phyloP scores from a whole-genome alignment of 2,888 invertebrate genomes.

The Balanococcus diminutus region DNA sequence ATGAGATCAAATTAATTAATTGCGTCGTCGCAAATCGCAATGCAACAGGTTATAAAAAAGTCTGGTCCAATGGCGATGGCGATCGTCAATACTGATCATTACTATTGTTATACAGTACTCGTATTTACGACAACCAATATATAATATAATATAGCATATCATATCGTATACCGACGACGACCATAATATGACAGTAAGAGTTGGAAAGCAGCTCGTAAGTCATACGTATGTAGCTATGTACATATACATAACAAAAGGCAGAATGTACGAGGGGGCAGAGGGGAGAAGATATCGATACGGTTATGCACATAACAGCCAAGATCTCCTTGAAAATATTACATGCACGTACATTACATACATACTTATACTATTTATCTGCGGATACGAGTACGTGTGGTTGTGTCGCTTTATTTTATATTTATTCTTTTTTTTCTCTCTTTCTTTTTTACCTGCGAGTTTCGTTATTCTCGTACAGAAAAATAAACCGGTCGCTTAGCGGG shows the following conservation, averaged over 20 bases:
- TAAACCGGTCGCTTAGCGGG: conserved; percentile 23
- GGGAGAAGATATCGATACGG: background rate
- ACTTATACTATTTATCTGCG: background rate
- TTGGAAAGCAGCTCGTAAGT: background rate
- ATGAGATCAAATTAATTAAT: too few species aligned
- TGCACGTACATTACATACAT: background rate
- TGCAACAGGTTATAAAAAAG: too few species aligned
- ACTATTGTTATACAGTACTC: too few species aligned
- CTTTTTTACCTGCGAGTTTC: background rate
- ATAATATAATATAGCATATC: too few species aligned
- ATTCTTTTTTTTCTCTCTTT: background rate
- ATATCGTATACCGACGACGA: background rate
- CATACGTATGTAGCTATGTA: background rate
- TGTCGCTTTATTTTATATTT: background rate
- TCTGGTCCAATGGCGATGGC: too few species aligned
- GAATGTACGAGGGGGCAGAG: background rate
- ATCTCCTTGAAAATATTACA: background rate
- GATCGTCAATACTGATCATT: too few species aligned
- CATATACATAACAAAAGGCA: background rate
- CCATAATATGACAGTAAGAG: background rate
- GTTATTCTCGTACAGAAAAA: background rate
- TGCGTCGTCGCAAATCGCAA: too few species aligned
- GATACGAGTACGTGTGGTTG: background rate
- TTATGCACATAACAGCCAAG: background rate
- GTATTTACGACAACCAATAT: too few species aligned